Conservation (phyloP, 2,888 invertebrate genomes). For the Ophraella communa region DNA sequence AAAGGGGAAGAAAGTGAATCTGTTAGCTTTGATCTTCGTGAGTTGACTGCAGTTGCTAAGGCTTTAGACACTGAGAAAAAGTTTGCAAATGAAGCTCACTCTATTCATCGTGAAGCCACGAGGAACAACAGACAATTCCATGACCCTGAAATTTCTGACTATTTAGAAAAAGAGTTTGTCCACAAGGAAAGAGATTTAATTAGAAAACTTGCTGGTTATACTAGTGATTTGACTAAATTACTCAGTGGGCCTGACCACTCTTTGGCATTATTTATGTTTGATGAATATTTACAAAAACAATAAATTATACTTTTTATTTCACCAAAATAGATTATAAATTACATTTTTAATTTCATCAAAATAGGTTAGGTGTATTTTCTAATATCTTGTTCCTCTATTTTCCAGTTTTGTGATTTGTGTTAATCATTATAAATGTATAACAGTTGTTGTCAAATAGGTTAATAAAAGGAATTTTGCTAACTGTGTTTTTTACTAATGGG, state of each 20-base stretch:
- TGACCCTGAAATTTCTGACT: conserved; percentile 77
- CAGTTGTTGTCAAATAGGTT: not conserved
- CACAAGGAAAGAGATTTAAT: conserved; percentile 72
- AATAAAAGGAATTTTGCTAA: not conserved
- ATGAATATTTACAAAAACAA: conserved; percentile 66
- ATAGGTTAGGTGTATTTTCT: not conserved
- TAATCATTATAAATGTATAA: not conserved
- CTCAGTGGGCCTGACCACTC: conserved; percentile 68
- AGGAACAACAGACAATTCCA: conserved; percentile 65
- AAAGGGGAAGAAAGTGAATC: conserved; percentile 53
- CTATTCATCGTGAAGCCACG: conserved; percentile 71
- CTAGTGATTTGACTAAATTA: conserved; percentile 73
- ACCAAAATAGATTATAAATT: too few species aligned
- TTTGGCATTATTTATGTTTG: conserved; percentile 75
- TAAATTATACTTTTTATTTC: conserved; percentile 11
- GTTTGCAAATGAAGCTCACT: conserved; percentile 71
- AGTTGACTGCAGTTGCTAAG: conserved; percentile 74
- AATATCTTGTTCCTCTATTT: too few species aligned
- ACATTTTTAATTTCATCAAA: not conserved
- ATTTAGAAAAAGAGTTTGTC: conserved; percentile 78
- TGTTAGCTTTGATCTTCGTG: conserved; percentile 65
- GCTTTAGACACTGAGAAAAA: conserved; percentile 79
- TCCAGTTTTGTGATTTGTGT: not conserved
- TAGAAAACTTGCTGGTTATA: conserved; percentile 75
- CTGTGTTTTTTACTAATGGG: not conserved